Evolutionary conservation across 2,888 invertebrate genomes (phyloP).

Genomic region (Caradrina kadenii): DNA sequence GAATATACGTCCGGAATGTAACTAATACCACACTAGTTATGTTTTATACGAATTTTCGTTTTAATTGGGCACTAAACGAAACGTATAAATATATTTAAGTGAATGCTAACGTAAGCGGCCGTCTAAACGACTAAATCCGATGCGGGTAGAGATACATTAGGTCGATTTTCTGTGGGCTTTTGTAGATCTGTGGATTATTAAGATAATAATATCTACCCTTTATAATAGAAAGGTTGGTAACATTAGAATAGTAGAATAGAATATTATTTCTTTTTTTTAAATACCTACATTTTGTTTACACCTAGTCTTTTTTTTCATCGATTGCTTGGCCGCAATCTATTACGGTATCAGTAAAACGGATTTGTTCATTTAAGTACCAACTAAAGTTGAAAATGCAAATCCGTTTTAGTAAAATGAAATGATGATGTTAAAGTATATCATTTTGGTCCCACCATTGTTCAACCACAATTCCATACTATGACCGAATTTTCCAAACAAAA

Average conservation of each 20-base stretch:
- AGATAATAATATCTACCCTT: slow-evolving; percentile 36
- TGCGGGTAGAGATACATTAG: slow-evolving; percentile 58
- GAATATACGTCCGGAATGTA: slow-evolving; percentile 26
- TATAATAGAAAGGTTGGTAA: neutral
- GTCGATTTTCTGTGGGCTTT: slow-evolving; percentile 43
- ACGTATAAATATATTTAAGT: slow-evolving; percentile 44
- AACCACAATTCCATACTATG: slow-evolving; percentile 20
- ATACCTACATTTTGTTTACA: neutral
- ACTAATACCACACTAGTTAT: slow-evolving; percentile 14
- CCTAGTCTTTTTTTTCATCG: neutral
- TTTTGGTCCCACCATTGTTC: neutral
- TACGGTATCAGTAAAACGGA: too few species aligned
- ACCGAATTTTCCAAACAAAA: slow-evolving; percentile 21
- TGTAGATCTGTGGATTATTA: slow-evolving; percentile 41
- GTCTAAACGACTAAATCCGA: slow-evolving; percentile 44
- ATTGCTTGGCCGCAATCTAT: slow-evolving; percentile 13
- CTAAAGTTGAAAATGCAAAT: neutral
- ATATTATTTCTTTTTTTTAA: too few species aligned
- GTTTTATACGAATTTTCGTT: slow-evolving; percentile 35
- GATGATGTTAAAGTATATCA: neutral
- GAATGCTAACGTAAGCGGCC: slow-evolving; percentile 34
- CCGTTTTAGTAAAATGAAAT: neutral
- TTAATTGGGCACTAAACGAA: slow-evolving; percentile 47
- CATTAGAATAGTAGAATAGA: slow-evolving; percentile 4
- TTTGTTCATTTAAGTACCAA: slow-evolving; percentile 12